phyloP scores from a whole-genome alignment of 2,797 vertebrate genomes.

The Peromyscus melanophrys region DNA sequence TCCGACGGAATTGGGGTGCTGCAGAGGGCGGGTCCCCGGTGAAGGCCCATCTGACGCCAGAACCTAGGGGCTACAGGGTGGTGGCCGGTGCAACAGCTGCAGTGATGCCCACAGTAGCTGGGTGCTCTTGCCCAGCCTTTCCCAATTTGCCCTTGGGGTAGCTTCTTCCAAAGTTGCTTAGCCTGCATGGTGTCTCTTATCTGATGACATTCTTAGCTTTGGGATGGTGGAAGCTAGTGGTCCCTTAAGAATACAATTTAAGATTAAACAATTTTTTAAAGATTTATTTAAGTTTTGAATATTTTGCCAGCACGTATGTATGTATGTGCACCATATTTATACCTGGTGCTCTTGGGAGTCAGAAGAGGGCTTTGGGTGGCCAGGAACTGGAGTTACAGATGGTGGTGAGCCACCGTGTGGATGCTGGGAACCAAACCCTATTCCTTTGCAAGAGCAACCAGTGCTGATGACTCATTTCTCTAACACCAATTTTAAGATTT shows the following conservation, averaged over 20 bases:
- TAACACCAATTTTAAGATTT: not conserved
- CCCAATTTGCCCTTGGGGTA: not conserved
- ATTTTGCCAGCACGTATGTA: not conserved
- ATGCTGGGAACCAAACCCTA: not conserved
- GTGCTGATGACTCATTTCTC: not conserved
- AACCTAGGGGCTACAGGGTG: not conserved
- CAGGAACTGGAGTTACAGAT: not conserved
- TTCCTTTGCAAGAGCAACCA: not conserved
- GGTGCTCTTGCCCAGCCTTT: not conserved
- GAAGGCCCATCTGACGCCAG: not conserved
- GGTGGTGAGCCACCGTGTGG: too few species aligned
- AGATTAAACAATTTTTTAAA: not conserved
- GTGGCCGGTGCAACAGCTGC: too few species aligned
- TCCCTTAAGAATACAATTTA: not conserved
- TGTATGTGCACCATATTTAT: not conserved
- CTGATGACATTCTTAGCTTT: not conserved
- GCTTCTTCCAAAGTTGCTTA: not conserved
- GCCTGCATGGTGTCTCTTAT: not conserved
- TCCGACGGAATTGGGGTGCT: not conserved
- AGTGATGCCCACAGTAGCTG: not conserved
- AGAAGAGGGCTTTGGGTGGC: too few species aligned
- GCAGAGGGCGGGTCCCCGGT: not conserved
- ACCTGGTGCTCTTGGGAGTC: not conserved
- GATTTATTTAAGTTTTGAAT: not conserved
- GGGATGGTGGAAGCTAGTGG: not conserved